A percentile compares a stretch with the other conserved stretches of the same genome.
Evolutionary conservation across 1,140 invertebrate genomes (phyloP).

Genomic region (Listronotus oregonensis): DNA sequence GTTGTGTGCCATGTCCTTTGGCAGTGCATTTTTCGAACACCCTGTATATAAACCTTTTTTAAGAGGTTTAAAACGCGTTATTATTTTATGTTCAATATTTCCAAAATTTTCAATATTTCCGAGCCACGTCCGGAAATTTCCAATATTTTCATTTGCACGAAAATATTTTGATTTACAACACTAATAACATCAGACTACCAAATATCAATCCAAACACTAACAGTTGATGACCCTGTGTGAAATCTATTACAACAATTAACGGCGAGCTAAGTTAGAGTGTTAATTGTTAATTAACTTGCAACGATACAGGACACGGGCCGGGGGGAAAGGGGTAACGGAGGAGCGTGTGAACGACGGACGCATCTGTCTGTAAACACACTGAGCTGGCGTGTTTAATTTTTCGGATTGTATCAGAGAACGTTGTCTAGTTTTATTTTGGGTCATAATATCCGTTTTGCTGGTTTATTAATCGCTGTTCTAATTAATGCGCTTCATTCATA

Average conservation of each 20-base stretch:
- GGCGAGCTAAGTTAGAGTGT: conserved; percentile 5
- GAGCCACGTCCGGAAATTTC: too few species aligned
- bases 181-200: too few species aligned
- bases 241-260: conserved; percentile 11
- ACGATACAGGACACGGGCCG: neutral
- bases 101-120: too few species aligned
- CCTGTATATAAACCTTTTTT: too few species aligned
- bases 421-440: conserved; percentile 9
- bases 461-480: neutral
- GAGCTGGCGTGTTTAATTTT: neutral
- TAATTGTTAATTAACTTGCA: conserved; percentile 9
- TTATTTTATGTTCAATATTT: too few species aligned
- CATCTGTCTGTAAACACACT: conserved; percentile 7
- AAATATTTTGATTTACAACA: too few species aligned
- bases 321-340: neutral
- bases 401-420: neutral
- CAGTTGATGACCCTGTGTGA: neutral
- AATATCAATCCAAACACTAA: neutral
- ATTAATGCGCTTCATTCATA: neutral
- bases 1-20: too few species aligned
- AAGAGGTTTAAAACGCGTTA: too few species aligned
- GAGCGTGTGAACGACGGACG: conserved; percentile 5
- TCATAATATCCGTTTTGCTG: neutral
- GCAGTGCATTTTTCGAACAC: too few species aligned
- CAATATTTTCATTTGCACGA: too few species aligned